A percentile compares a stretch with the other conserved stretches of the same genome.
Conservation (phyloP, 2,888 invertebrate species). For the Choreutis nemorana region DNA sequence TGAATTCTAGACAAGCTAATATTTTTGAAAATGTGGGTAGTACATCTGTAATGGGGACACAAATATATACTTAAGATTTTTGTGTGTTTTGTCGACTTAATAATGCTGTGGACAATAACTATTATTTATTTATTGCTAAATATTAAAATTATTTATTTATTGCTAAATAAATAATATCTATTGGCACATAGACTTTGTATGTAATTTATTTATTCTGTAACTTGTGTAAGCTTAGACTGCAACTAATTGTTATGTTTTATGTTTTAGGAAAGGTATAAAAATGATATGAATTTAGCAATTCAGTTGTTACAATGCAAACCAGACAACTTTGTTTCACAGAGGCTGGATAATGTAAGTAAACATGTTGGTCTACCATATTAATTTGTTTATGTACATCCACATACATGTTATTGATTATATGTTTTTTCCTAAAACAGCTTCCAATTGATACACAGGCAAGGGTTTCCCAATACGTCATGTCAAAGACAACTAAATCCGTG, state of each 20-base stretch:
- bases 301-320: conserved; percentile 95
- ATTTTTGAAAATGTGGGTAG: too few relatives aligned
- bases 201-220: neutral
- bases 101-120: too few relatives aligned
- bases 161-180: conserved; percentile 1
- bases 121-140: conserved; percentile 2
- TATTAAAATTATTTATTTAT: too few relatives aligned
- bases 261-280: conserved; percentile 89
- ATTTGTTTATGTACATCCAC: too few relatives aligned
- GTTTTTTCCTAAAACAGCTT: conserved; percentile 70
- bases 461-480: conserved; percentile 79
- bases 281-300: conserved; percentile 92
- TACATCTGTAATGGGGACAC: too few relatives aligned
- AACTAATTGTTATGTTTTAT: conserved; percentile 7
- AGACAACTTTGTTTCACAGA: conserved; percentile 91
- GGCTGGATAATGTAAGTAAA: conserved; percentile 83
- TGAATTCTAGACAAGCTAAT: too few relatives aligned
- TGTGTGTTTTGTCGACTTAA: too few relatives aligned
- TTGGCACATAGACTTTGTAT: neutral
- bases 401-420: too few relatives aligned
- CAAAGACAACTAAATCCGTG: conserved; percentile 58
- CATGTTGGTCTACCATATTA: too few relatives aligned
- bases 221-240: too few relatives aligned
- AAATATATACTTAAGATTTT: too few relatives aligned
- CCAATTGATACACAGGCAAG: conserved; percentile 91